A percentile compares a stretch with the other conserved stretches of the same genome.
Conservation (phyloP, 2,888 invertebrate species). For the Heteromyza rotundicornis region DNA sequence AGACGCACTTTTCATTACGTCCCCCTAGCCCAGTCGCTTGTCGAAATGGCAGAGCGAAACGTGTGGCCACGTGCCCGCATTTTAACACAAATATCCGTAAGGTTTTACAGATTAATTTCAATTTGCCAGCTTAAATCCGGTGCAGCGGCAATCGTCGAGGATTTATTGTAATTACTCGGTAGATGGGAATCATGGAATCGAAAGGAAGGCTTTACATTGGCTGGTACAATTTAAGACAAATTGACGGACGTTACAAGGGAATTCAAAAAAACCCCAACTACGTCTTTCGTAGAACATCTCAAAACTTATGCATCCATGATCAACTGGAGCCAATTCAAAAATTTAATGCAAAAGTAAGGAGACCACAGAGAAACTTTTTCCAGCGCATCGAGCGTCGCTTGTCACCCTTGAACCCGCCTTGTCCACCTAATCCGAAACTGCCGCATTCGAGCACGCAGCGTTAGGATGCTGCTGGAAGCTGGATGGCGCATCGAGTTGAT, state of each 20-base stretch:
- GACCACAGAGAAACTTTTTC: too few species aligned
- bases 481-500: slow-evolving; percentile 15
- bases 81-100: slow-evolving; percentile 39
- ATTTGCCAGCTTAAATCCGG: slow-evolving; percentile 40
- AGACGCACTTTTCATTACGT: not conserved
- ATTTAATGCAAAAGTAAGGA: too few species aligned
- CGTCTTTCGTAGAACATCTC: too few species aligned
- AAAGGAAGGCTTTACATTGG: too few species aligned
- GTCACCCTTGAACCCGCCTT: too few species aligned
- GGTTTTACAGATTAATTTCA: slow-evolving; percentile 57
- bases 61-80: slow-evolving; percentile 47
- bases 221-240: too few species aligned
- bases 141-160: slow-evolving; percentile 9
- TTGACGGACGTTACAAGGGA: too few species aligned
- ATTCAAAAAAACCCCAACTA: too few species aligned
- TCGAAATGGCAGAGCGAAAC: slow-evolving; percentile 34
- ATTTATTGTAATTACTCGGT: slow-evolving; percentile 10
- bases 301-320: too few species aligned
- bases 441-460: slow-evolving; percentile 48
- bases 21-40: not conserved
- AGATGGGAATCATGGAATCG: not conserved
- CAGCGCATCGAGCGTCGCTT: too few species aligned
- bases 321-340: too few species aligned
- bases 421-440: slow-evolving; percentile 53
- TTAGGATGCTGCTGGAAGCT: slow-evolving; percentile 5